These are phyloP conservation scores for Exaiptasia diaphana DNA, from an alignment of 64 coral and sea anemone species.

Conservation along the genomic window DNA sequence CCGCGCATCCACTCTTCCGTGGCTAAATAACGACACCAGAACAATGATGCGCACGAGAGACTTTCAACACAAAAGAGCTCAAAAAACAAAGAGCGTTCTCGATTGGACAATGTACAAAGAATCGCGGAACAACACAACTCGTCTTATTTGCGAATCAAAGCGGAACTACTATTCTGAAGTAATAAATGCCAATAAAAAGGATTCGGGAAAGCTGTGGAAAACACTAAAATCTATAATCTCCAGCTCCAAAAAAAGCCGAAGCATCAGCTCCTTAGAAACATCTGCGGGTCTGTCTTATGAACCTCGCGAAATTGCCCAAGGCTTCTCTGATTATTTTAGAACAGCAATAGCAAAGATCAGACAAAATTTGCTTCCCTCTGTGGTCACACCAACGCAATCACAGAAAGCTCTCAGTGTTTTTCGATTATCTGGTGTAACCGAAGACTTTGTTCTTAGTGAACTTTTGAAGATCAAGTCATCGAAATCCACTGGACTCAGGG, in stretches of 20 bases:
- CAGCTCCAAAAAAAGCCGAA: neutral
- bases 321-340: constrained; percentile 5
- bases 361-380: too few relatives aligned
- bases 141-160: too few relatives aligned
- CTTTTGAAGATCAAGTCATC: constrained; percentile 39
- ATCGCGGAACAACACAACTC: too few relatives aligned
- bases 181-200: neutral
- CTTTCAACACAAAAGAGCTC: too few relatives aligned
- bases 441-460: constrained; percentile 29
- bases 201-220: neutral
- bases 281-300: neutral
- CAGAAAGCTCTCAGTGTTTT: constrained; percentile 24
- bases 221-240: neutral
- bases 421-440: constrained; percentile 8
- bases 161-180: too few relatives aligned
- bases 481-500: constrained; percentile 26
- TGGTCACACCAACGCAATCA: too few relatives aligned
- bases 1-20: too few relatives aligned
- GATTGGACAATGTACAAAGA: too few relatives aligned
- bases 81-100: too few relatives aligned
- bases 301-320: neutral
- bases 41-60: too few relatives aligned
- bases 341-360: neutral
- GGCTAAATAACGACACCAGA: too few relatives aligned
- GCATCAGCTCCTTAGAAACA: neutral